Percentiles rank a stretch among this genome's conserved stretches.
These are phyloP conservation scores for Myocastor coypus DNA, from an alignment of 2,113 vertebrate genomes.

Conservation along the genomic window DNA sequence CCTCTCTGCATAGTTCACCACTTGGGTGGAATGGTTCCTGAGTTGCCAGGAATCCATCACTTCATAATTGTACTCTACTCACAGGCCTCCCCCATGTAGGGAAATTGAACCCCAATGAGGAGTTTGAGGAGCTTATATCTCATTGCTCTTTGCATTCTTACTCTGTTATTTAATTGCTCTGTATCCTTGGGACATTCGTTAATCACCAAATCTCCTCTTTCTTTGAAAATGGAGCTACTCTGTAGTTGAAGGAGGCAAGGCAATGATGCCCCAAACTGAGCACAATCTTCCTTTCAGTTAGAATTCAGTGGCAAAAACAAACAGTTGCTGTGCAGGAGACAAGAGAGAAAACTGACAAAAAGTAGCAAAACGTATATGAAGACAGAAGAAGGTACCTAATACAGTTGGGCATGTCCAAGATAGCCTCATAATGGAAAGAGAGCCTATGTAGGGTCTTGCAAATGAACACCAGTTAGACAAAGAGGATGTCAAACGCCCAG, in stretches of 20 bases:
- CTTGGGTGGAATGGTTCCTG: conserved; percentile 77
- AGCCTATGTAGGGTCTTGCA: background rate
- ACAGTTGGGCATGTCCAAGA: too few relatives aligned
- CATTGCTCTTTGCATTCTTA: background rate
- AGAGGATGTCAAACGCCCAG: background rate
- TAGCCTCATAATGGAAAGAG: background rate
- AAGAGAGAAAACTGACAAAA: background rate
- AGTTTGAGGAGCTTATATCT: background rate
- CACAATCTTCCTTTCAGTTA: background rate
- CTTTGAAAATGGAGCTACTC: background rate
- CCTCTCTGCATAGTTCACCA: conserved; percentile 76
- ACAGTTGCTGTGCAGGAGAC: background rate
- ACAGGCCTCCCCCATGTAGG: background rate
- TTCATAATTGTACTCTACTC: conserved; percentile 59
- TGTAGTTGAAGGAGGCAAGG: background rate
- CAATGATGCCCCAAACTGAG: background rate
- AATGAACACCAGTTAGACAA: background rate
- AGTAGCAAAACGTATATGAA: background rate
- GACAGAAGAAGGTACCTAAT: background rate
- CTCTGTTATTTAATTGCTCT: background rate
- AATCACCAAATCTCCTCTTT: background rate
- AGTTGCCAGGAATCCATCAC: conserved; percentile 75
- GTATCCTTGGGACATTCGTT: background rate
- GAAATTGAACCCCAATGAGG: background rate
- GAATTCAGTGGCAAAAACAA: background rate